Percentiles rank a stretch among this genome's conserved stretches.
phyloP scores from a whole-genome alignment of 2,888 invertebrate species.

The Noctua janthe region DNA sequence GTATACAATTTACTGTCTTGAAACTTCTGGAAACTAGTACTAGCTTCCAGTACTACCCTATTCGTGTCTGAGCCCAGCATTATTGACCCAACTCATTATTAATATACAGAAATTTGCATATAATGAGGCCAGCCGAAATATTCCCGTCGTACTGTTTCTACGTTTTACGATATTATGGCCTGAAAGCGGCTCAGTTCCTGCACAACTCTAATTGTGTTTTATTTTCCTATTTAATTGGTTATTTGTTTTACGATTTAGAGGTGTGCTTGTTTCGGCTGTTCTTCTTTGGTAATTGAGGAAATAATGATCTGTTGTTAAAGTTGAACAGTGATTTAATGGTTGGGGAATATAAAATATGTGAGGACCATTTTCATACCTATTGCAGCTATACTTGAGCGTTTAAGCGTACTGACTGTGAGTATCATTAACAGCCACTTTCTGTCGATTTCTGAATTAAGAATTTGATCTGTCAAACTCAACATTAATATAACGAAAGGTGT shows the following conservation, averaged over 20 bases:
- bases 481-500: not conserved
- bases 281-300: slow-evolving; percentile 38
- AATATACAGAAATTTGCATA: slow-evolving; percentile 80
- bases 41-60: slow-evolving; percentile 30
- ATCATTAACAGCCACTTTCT: not conserved
- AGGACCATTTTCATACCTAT: not conserved
- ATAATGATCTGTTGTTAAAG: slow-evolving; percentile 40
- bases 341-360: not conserved
- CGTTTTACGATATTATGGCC: slow-evolving; percentile 67
- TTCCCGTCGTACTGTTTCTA: slow-evolving; percentile 67
- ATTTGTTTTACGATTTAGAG: slow-evolving; percentile 58
- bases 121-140: slow-evolving; percentile 77
- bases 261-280: slow-evolving; percentile 30
- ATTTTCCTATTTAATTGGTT: slow-evolving; percentile 70
- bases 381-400: not conserved
- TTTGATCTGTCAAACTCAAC: not conserved
- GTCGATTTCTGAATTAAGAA: not conserved
- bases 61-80: slow-evolving; percentile 59
- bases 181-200: slow-evolving; percentile 51
- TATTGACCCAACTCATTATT: slow-evolving; percentile 76
- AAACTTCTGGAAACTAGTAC: slow-evolving; percentile 36
- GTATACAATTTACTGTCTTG: slow-evolving; percentile 15
- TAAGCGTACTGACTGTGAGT: not conserved
- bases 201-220: slow-evolving; percentile 67
- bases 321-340: slow-evolving; percentile 5